Evolutionary conservation across 2,888 invertebrate species (phyloP).

Genomic region (Amphimallon solstitiale): DNA sequence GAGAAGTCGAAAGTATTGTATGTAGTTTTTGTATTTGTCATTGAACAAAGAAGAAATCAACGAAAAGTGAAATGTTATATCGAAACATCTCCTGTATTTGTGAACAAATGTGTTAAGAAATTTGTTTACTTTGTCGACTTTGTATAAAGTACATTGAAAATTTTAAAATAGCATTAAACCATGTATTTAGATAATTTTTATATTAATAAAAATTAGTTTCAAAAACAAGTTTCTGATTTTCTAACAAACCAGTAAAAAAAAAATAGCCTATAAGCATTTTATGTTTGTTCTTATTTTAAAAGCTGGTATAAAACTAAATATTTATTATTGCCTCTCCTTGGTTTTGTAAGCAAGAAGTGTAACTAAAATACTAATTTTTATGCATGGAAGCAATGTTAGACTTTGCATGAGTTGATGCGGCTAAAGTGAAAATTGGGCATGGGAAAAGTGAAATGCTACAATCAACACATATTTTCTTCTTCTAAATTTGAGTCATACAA

Average conservation of each 20-base stretch:
- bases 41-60: constrained; percentile 20
- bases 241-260: constrained; percentile 39
- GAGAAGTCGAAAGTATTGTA: constrained; percentile 28
- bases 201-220: not conserved
- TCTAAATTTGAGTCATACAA: too few species aligned
- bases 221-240: constrained; percentile 37
- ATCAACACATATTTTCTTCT: too few species aligned
- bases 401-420: too few species aligned
- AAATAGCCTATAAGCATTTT: constrained; percentile 35
- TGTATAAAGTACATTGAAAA: constrained; percentile 32
- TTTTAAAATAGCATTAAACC: constrained; percentile 20
- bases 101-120: constrained; percentile 21
- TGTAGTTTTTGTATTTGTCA: constrained; percentile 38
- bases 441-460: too few species aligned
- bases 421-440: too few species aligned
- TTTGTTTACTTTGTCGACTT: constrained; percentile 3
- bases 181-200: constrained; percentile 37
- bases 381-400: too few species aligned
- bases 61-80: constrained; percentile 29
- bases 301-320: too few species aligned
- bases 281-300: constrained; percentile 6
- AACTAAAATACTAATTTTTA: too few species aligned
- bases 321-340: too few species aligned
- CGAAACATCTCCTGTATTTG: constrained; percentile 17
- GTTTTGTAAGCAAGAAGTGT: too few species aligned